Evolutionary conservation across 2,113 vertebrate species (phyloP).

Genomic region (Caloenas nicobarica): DNA sequence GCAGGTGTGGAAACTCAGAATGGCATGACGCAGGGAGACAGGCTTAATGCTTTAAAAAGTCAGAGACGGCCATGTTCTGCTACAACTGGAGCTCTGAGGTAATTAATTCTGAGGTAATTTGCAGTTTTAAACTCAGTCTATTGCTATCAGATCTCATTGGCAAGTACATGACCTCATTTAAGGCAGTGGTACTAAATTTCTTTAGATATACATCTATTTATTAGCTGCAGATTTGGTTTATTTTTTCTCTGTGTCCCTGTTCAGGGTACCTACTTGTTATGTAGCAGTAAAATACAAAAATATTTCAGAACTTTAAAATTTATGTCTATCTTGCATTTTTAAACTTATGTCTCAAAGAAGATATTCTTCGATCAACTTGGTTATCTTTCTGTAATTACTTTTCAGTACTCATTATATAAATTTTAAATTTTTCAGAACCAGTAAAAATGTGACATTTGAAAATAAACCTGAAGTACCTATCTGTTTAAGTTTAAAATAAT

Average conservation of each 20-base stretch:
- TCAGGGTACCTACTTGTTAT: neutral
- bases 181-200: neutral
- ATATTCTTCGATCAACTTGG: neutral
- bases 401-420: neutral
- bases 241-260: neutral
- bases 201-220: neutral
- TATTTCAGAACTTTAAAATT: neutral
- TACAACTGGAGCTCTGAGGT: constrained; percentile 85
- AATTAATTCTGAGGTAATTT: constrained; percentile 72
- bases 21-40: constrained; percentile 91
- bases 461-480: neutral
- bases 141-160: neutral
- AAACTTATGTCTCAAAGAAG: neutral
- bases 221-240: neutral
- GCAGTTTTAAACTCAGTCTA: neutral
- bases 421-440: neutral
- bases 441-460: neutral
- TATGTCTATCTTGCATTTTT: neutral
- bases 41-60: constrained; percentile 93
- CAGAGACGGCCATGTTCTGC: constrained; percentile 80
- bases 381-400: neutral
- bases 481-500: neutral
- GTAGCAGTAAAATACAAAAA: neutral
- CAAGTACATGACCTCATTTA: neutral
- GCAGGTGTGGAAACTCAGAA: constrained; percentile 66